A percentile compares a stretch with the other conserved stretches of the same genome.
Evolutionary conservation across 2,797 vertebrate genomes (phyloP).

Genomic region (Rallus crepitans): DNA sequence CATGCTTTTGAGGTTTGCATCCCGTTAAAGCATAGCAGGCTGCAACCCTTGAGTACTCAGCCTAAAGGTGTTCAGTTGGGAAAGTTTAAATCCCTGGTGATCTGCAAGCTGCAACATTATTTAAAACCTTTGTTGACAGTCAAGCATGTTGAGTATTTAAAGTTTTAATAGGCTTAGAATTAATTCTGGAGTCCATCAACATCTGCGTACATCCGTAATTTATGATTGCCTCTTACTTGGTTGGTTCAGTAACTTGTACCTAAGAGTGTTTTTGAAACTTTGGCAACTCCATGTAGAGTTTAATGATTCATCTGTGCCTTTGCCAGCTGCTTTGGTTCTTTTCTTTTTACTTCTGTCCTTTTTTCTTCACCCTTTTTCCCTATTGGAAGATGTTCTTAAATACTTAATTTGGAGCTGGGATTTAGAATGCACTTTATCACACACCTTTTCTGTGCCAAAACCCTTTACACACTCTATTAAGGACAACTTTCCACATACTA

Average conservation of each 20-base stretch:
- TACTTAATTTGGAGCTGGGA: conserved; percentile 71
- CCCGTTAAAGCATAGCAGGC: background rate
- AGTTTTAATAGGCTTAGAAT: conserved; percentile 75
- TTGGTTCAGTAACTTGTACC: conserved; percentile 72
- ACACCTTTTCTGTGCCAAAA: conserved; percentile 76
- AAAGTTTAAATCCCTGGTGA: background rate
- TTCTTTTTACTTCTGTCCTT: background rate
- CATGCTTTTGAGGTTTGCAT: background rate
- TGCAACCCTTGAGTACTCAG: background rate
- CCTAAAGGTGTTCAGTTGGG: background rate
- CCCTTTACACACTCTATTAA: conserved; percentile 59
- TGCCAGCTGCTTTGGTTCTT: conserved; percentile 54
- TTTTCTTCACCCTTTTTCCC: background rate
- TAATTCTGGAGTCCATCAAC: conserved; percentile 59
- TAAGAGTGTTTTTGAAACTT: conserved; percentile 71
- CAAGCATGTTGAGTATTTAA: conserved; percentile 56
- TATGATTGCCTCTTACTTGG: conserved; percentile 65
- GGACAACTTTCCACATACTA: conserved; percentile 63
- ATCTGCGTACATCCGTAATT: conserved; percentile 65
- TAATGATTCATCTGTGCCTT: conserved; percentile 68
- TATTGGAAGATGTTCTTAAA: conserved; percentile 72
- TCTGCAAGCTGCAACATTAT: background rate
- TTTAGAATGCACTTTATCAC: conserved; percentile 76
- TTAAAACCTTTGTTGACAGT: conserved; percentile 60
- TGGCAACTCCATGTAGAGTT: conserved; percentile 61